Percentiles rank a stretch among this genome's conserved stretches.
These are phyloP conservation scores for Suncus etruscus DNA, from an alignment of 2,113 vertebrate genomes.

Conservation along the genomic window DNA sequence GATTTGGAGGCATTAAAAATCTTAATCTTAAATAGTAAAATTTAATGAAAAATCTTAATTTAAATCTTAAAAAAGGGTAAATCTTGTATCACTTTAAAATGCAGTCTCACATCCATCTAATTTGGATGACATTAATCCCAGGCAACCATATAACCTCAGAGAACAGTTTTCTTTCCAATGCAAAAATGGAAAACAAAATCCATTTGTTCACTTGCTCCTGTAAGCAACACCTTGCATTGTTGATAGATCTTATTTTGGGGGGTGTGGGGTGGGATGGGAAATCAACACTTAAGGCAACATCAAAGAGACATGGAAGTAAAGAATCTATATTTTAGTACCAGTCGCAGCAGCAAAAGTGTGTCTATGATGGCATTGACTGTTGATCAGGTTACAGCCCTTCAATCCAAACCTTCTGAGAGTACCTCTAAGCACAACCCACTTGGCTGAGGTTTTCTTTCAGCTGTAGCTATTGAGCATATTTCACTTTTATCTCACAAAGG, in stretches of 20 bases:
- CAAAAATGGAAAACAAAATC: constrained; percentile 81
- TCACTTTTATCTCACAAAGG: constrained; percentile 73
- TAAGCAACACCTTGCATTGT: constrained; percentile 68
- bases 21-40: neutral
- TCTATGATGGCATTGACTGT: constrained; percentile 82
- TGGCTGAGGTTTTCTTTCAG: constrained; percentile 50
- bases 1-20: neutral
- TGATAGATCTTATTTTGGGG: constrained; percentile 77
- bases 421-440: constrained; percentile 59
- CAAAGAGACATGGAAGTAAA: constrained; percentile 84
- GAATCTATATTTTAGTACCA: constrained; percentile 87
- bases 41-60: too few relatives aligned
- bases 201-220: constrained; percentile 80
- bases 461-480: constrained; percentile 60
- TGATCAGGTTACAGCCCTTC: constrained; percentile 82
- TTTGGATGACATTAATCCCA: neutral
- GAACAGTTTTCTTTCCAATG: constrained; percentile 82
- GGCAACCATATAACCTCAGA: neutral
- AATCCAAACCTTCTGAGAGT: constrained; percentile 79
- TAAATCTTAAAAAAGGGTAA: constrained; percentile 63
- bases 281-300: constrained; percentile 82
- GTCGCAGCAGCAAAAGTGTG: constrained; percentile 80
- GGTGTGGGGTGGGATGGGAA: neutral
- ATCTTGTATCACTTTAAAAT: constrained; percentile 23
- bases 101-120: constrained; percentile 77